Evolutionary conservation across 2,797 vertebrate genomes (phyloP).

Genomic region (Sebastes kiyomatsui): DNA sequence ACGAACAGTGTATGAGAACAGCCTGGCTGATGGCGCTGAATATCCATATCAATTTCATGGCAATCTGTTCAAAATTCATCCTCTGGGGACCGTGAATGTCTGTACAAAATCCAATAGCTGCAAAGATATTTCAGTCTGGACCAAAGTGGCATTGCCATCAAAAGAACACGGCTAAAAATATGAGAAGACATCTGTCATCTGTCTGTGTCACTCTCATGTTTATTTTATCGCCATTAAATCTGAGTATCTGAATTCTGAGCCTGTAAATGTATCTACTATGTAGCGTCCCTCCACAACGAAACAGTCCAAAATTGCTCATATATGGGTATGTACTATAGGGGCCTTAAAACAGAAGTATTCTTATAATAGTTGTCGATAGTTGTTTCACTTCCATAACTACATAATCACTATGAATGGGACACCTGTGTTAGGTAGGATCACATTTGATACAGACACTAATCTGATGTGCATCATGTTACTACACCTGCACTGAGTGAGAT

Average conservation of each 20-base stretch:
- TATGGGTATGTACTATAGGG: background rate
- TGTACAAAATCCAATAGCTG: background rate
- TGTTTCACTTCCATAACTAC: background rate
- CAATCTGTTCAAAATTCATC: no score
- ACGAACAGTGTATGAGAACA: background rate
- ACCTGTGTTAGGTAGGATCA: conserved; percentile 31
- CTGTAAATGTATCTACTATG: background rate
- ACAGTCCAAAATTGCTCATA: background rate
- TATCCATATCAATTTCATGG: no score
- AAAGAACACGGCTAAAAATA: background rate
- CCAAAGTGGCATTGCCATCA: background rate
- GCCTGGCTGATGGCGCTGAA: background rate
- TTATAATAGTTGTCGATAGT: background rate
- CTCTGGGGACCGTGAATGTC: no score
- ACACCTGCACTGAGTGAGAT: conserved; percentile 54
- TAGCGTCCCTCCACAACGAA: background rate
- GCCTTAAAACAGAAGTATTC: background rate
- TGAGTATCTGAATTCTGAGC: background rate
- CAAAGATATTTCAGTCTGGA: background rate
- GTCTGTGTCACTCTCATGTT: background rate
- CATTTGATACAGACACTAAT: conserved; percentile 21
- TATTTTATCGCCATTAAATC: background rate
- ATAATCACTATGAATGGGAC: conserved; percentile 10
- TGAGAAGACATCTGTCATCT: background rate
- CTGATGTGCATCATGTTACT: conserved; percentile 60